Evolutionary conservation across 2,888 invertebrate species (phyloP).

Genomic region (Temnothorax ravouxi): DNA sequence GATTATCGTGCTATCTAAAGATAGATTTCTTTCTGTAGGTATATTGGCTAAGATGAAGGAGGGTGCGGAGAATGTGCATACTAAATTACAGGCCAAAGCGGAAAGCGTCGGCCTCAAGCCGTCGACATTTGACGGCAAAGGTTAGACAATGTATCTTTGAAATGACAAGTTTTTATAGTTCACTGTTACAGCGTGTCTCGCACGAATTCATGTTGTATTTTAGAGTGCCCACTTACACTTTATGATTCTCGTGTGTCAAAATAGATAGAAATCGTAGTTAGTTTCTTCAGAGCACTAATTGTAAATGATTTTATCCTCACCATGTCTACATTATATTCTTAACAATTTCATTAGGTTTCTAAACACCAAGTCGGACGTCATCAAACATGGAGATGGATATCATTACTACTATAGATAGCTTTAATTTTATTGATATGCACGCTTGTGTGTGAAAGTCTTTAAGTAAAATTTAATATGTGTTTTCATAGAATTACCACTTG

Average conservation of each 20-base stretch:
- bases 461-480: constrained; percentile 9
- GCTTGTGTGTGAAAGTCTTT: constrained; percentile 15
- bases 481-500: constrained; percentile 2
- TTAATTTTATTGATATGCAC: constrained; percentile 32
- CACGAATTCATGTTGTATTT: constrained; percentile 74
- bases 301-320: constrained; percentile 8
- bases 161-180: constrained; percentile 60
- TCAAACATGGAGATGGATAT: constrained; percentile 22
- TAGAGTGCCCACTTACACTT: constrained; percentile 61
- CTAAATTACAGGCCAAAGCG: constrained; percentile 97
- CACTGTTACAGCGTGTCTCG: constrained; percentile 58
- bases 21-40: constrained; percentile 88
- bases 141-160: constrained; percentile 80
- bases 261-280: background rate
- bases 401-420: background rate
- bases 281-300: constrained; percentile 22
- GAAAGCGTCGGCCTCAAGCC: constrained; percentile 91
- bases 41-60: constrained; percentile 98
- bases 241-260: constrained; percentile 32
- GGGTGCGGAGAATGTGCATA: constrained; percentile 97
- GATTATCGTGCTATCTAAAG: constrained; percentile 60
- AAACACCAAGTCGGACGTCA: background rate
- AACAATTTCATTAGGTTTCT: constrained; percentile 32
- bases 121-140: constrained; percentile 85
- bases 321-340: constrained; percentile 26